These are phyloP conservation scores for Gastracanthus pulcherrimus DNA, from an alignment of 2,888 invertebrate species.

Conservation along the genomic window DNA sequence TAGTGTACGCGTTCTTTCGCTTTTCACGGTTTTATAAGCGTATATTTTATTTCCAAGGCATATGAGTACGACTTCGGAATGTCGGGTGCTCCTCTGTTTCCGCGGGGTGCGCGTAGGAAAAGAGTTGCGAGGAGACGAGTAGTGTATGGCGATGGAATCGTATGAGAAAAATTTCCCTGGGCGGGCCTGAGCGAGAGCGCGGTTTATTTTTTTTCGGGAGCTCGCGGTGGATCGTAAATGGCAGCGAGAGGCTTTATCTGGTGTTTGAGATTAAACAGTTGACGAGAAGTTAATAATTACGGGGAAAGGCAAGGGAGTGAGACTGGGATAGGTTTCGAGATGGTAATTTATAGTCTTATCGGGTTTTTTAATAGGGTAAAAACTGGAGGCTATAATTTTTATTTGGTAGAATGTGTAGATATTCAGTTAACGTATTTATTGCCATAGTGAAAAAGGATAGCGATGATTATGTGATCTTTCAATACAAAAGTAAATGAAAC, in stretches of 20 bases:
- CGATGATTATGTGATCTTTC: no score
- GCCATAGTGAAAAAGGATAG: no score
- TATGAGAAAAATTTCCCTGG: slow-evolving; percentile 32
- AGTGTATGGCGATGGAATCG: background rate
- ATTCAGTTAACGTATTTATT: no score
- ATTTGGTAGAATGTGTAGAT: background rate
- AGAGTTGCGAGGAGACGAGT: no score
- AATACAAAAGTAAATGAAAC: no score
- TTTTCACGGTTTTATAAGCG: background rate
- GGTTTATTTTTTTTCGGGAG: slow-evolving; percentile 48
- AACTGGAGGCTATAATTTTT: background rate
- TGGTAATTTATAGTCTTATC: slow-evolving; percentile 19
- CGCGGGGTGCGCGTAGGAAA: slow-evolving; percentile 8
- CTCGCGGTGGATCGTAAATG: slow-evolving; percentile 30
- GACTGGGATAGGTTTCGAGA: background rate
- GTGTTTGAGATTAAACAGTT: slow-evolving; percentile 47
- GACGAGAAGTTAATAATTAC: slow-evolving; percentile 45
- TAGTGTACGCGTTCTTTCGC: background rate
- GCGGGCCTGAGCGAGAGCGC: background rate
- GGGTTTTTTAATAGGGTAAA: background rate
- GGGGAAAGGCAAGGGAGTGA: background rate
- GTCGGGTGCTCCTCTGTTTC: background rate
- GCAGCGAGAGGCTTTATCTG: slow-evolving; percentile 32
- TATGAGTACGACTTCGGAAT: slow-evolving; percentile 7
- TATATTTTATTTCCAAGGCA: slow-evolving; percentile 39